Conservation (phyloP, 2,113 vertebrate species). For the Erinaceus europaeus region DNA sequence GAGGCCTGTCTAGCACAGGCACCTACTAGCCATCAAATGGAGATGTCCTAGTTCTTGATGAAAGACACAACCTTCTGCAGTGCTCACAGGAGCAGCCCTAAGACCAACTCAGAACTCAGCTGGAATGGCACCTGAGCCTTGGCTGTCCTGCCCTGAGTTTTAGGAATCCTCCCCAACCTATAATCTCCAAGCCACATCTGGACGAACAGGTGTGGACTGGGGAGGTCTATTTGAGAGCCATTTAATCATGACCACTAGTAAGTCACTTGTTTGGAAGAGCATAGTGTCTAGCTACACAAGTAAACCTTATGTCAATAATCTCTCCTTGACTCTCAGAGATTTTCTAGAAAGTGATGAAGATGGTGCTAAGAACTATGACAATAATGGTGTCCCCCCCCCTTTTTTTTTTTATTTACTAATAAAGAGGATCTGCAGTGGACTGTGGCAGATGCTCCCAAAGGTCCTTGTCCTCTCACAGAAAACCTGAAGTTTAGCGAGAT, state of each 20-base stretch:
- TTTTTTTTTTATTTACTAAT: neutral
- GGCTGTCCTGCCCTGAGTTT: no score
- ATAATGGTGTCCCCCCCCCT: rapidly evolving
- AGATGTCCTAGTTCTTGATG: neutral
- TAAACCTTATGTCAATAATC: no score
- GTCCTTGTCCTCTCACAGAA: neutral
- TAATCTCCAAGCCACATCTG: neutral
- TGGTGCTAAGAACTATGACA: rapidly evolving
- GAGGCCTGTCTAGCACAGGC: neutral
- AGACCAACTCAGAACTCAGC: neutral
- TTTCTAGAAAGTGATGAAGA: rapidly evolving
- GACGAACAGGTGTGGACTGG: neutral
- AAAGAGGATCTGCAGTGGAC: no score
- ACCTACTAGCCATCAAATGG: neutral
- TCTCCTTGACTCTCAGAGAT: neutral
- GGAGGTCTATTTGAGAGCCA: neutral
- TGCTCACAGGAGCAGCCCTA: neutral
- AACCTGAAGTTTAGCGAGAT: neutral
- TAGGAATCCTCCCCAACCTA: no score
- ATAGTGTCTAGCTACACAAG: no score
- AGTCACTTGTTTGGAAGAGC: neutral
- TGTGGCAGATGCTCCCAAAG: neutral
- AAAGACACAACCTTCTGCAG: neutral
- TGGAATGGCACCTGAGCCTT: no score
- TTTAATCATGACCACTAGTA: neutral